Base-by-base conservation (phyloP, 2,113 vertebrate genomes). In the Cynopterus brachyotis region DNA sequence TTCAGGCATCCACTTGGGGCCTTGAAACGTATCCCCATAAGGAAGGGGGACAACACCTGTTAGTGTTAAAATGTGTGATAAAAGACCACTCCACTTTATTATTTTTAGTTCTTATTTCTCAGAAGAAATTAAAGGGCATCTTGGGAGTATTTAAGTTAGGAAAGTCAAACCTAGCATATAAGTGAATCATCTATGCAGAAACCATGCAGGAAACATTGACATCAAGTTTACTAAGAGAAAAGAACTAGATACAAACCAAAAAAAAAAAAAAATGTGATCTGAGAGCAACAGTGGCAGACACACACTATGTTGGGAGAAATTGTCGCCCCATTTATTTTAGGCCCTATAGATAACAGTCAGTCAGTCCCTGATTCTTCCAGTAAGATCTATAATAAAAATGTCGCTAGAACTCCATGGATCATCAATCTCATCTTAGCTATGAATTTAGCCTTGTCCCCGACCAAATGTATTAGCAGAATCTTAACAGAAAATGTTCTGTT, bases 71-170 rank as follows among this genome's bases (percentile, higher is more conserved):
- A 67, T 13, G n/a, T 32, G 22, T 67, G 28, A 83, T 91, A 83
- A 95, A 92, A 80, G 55, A 75, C 50, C 50, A 88, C 45, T 93
- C 47, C 19, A 82, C 45, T 85, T 82, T 87, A 81, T 87, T 89
- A 89, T 30, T 89, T 19, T 19, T 66, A 80, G 30, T 69, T 83
- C 60, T 64, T 73, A 53, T 40, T 62, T 94, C 82, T 95, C 66
- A 83, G 53, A 81, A 95, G 84, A 92, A 92, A 82, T 83, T 80
- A 94, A 92, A 94, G 19, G n/a, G 76, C 8, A 59, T 59, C 81
- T 87, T 84, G 42, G 35, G 64, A 19, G 45, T 88, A 84, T 88
- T 93, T 96, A 47, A 37, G 47, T 82, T 73, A 40, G 73, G 76
- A 42, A 83, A 79, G 59, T 67, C 28, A 89, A 79, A 59, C 59